Evolutionary conservation across 23 tunicate genomes (phyloP), one percentile per base, ranked within the genome.

Genomic region (Clavelina lepadiformis): DNA sequence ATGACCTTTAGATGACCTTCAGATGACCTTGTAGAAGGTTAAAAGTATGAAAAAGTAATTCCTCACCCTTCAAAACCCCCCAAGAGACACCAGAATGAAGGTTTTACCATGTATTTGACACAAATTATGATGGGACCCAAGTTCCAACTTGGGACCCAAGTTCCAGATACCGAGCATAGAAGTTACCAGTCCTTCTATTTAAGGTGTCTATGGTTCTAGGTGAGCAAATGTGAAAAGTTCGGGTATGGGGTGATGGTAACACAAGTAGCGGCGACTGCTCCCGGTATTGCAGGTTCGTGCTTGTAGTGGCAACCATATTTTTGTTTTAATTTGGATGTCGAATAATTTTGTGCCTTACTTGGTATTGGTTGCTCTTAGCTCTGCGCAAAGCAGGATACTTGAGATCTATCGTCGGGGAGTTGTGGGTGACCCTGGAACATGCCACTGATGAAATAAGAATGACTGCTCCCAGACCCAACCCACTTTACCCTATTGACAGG

Each of bases 221-320:
- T 85, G 6, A 88, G 96, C 83, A 88, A 77, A 74, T 88, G 96
- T 66, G 96, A 88, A 33, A 88, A 88, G 74, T 88, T 88, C 46
- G 96, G 96, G 3, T 88, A 88, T 37, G 96, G 96, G 18, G 82
- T 88, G 11, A 88, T 88, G 96, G 96, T 81, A 31, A 88, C 96
- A 6, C 96, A 88, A 46, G 73, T 88, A 7, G 88, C 96, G 50
- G 67, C 96, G 5, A 88, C 88, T 0, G 73, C 96, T 38, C 78
- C 96, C 22, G 96, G 96, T 52, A 88, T 75, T 44, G 55, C 64
- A 44, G 96, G 96, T 88, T 26, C 18, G 63, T 47, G 11, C 66
- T 28, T 60, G 20, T 28, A 13, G 11, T 60, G 49, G 15, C 15
- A 41, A 54, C 8, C 60, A 19, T 28, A 0, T 31, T 0, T 11